Base-by-base conservation (phyloP, 2,888 invertebrate genomes). In the Brassicogethes aeneus region DNA sequence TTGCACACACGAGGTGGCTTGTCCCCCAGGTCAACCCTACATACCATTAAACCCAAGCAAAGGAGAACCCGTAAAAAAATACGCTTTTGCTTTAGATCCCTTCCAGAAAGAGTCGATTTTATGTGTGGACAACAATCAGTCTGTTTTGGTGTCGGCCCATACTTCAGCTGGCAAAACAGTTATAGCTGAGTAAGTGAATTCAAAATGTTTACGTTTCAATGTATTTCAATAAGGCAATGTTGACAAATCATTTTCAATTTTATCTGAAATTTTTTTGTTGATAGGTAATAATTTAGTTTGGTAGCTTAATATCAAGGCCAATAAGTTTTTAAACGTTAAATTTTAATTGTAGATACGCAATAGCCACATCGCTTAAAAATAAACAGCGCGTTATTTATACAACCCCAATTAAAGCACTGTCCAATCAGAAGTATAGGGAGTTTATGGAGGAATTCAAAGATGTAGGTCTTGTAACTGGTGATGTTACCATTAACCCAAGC, bases 131-230 rank as follows among this genome's bases (percentile, higher is more conserved):
- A 99, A 99, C 67, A 84, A 91, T 61, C 96, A 99, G 63, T 96
- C 96, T 7, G 99, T 99, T 3, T 74, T 99, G 33, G 97, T 99
- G 1, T 97, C 99, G 2, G 99, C 99, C 3, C 99, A 99, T 64
- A 99, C 99, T 1, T 99, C 97, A 2, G 97, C 99, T 34, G 99
- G 99, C 38, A 99, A 99, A 78, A 99, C 99, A 41, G 97, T 97
- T 2, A 96, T 96, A 3, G 99, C 97, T 2, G 94, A 97, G 87
- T 96, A 75, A 79, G 87, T 74, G 14, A 8, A 32, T 30, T 16
- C 13, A n/a, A n/a, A n/a, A n/a, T n/a, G 16, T 15, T 15, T 10
- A n/a, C 36, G 13, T 15, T 10, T 36, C 8, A 10, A 12, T 15
- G 16, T 15, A 13, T 8, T 36, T 29, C 8, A 29, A 29, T 10